A percentile compares a stretch with the other conserved stretches of the same genome.
Evolutionary conservation across 1,140 invertebrate genomes (phyloP).

Genomic region (Drosophila tristis): DNA sequence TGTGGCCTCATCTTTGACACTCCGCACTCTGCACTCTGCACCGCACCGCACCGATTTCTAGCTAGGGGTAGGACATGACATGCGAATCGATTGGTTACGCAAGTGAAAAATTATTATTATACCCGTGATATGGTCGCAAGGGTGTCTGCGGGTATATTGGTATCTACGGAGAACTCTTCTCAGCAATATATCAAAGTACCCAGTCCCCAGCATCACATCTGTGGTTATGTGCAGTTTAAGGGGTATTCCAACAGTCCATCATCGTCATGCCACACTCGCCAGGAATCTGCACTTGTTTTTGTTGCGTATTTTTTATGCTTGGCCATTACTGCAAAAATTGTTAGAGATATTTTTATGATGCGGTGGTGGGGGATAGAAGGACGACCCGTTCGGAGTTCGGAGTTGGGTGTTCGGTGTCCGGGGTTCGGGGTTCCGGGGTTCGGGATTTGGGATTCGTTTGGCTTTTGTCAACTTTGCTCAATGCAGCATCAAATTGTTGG

Average conservation of each 20-base stretch:
- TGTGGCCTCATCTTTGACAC: conserved; percentile 81
- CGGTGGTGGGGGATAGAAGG: conserved; percentile 21
- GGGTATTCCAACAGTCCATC: conserved; percentile 21
- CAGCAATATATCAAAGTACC: background rate
- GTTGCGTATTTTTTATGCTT: conserved; percentile 74
- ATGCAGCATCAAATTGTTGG: conserved; percentile 75
- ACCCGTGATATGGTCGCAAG: conserved; percentile 5
- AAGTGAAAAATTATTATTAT: conserved; percentile 79
- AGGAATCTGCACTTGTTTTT: conserved; percentile 48
- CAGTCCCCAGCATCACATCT: too few species aligned
- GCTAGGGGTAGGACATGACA: conserved; percentile 60
- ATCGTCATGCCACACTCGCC: background rate
- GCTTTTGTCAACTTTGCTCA: conserved; percentile 68
- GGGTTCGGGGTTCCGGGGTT: conserved; percentile 25
- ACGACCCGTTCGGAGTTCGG: conserved; percentile 13
- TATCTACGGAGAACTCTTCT: background rate
- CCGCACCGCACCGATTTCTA: conserved; percentile 37
- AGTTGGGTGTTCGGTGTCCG: conserved; percentile 6
- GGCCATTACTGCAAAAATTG: conserved; percentile 75
- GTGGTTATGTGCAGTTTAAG: background rate
- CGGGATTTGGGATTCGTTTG: conserved; percentile 36
- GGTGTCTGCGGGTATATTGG: conserved; percentile 26
- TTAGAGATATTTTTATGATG: conserved; percentile 69
- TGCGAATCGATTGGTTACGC: conserved; percentile 80
- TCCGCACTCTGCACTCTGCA: conserved; percentile 31